Evolutionary conservation across 1,140 invertebrate species (phyloP).

Genomic region (Hormaphis cornu): DNA sequence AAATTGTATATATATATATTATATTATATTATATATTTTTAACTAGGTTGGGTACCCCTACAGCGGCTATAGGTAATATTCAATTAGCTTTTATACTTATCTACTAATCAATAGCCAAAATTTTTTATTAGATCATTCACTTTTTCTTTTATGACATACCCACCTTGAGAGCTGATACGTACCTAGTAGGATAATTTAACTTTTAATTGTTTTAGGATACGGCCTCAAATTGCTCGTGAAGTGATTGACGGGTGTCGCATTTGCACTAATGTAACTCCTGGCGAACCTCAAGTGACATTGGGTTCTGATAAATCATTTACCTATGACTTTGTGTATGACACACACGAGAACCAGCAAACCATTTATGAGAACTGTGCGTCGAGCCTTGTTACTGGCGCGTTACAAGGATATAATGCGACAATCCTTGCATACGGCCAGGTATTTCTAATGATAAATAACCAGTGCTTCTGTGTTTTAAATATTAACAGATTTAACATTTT

Average conservation of each 20-base stretch:
- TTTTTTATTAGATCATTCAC: not conserved
- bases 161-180: too few relatives aligned
- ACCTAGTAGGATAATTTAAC: not conserved
- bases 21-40: too few relatives aligned
- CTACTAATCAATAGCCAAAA: too few relatives aligned
- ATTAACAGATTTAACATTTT: not conserved
- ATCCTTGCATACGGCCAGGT: slow-evolving; percentile 91
- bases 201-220: slow-evolving; percentile 56
- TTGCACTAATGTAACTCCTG: slow-evolving; percentile 78
- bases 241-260: slow-evolving; percentile 89
- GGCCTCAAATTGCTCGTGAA: slow-evolving; percentile 85
- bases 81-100: too few relatives aligned
- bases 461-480: not conserved
- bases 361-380: slow-evolving; percentile 83
- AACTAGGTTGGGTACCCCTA: too few relatives aligned
- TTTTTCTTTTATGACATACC: not conserved
- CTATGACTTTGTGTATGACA: slow-evolving; percentile 92
- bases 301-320: slow-evolving; percentile 93
- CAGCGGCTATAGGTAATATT: too few relatives aligned
- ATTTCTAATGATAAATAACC: not conserved
- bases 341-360: slow-evolving; percentile 60
- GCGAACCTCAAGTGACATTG: slow-evolving; percentile 82
- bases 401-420: slow-evolving; percentile 92
- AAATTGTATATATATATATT: too few relatives aligned
- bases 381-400: slow-evolving; percentile 71